These are phyloP conservation scores for Xiphophorus couchianus DNA, from an alignment of 2,113 vertebrate species.

Conservation along the genomic window DNA sequence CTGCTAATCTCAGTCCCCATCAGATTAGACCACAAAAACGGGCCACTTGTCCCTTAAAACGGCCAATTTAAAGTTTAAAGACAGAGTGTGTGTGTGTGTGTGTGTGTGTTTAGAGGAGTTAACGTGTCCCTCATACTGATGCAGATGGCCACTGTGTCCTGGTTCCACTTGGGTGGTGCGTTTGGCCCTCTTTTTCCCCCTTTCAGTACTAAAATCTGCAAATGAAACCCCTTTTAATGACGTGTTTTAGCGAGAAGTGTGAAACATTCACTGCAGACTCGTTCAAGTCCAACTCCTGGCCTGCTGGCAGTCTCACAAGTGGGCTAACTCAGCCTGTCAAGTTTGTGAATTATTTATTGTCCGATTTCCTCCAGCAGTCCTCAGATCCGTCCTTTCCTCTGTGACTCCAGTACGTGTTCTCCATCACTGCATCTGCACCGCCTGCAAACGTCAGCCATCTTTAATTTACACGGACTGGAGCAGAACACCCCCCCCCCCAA, in stretches of 20 bases:
- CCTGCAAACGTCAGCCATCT: no score
- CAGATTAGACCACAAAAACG: not conserved
- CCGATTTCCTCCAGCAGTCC: conserved; percentile 26
- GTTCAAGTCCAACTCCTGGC: not conserved
- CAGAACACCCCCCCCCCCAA: no score
- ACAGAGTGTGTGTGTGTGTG: not conserved
- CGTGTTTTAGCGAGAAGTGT: conserved; percentile 2
- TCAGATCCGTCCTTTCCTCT: no score
- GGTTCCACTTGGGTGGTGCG: conserved; percentile 53
- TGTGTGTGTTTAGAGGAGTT: conserved; percentile 11
- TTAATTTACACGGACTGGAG: no score
- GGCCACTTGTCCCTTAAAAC: not conserved
- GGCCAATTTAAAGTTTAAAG: conserved; percentile 42
- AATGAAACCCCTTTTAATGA: conserved; percentile 7
- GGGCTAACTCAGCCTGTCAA: not conserved
- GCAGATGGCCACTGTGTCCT: conserved; percentile 45
- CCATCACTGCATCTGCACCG: no score
- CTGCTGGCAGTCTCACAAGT: not conserved
- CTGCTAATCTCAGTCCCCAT: conserved; percentile 3
- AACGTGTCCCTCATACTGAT: conserved; percentile 75
- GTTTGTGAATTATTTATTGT: conserved; percentile 54
- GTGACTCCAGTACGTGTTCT: no score
- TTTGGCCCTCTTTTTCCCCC: conserved; percentile 57
- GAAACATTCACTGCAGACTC: conserved; percentile 12
- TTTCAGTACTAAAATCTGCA: not conserved